phyloP scores from a whole-genome alignment of 2,888 invertebrate species.

The Eupithecia tripunctaria region DNA sequence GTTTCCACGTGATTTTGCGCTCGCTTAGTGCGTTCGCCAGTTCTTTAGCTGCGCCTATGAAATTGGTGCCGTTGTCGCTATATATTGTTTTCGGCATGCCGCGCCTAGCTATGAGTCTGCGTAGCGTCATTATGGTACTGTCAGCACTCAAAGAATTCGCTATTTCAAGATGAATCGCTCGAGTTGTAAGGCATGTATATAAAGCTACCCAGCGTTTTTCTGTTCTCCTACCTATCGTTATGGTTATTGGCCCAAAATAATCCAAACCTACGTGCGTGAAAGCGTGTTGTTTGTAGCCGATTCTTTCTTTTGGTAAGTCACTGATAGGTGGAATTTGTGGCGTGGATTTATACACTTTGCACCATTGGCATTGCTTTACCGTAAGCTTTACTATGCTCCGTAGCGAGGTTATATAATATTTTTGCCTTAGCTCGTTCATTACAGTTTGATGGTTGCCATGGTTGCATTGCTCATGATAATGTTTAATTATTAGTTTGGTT shows the following conservation, averaged over 20 bases:
- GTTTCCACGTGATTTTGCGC: background rate
- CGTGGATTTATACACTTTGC: background rate
- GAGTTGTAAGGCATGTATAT: background rate
- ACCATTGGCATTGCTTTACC: background rate
- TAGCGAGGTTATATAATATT: background rate
- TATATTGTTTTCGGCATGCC: background rate
- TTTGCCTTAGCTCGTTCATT: background rate
- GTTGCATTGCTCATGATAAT: background rate
- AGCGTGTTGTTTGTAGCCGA: background rate
- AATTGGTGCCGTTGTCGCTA: background rate
- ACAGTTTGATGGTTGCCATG: background rate
- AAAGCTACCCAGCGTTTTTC: background rate
- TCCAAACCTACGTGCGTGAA: background rate
- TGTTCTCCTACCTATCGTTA: background rate
- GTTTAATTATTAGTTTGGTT: background rate
- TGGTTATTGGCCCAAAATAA: background rate
- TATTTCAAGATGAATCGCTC: background rate
- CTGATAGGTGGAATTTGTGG: background rate
- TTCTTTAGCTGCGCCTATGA: background rate
- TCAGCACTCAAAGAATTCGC: background rate
- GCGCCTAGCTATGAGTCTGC: background rate
- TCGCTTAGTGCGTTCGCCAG: background rate
- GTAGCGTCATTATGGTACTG: background rate
- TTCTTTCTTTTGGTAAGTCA: background rate
- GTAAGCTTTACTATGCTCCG: background rate